A percentile compares a stretch with the other conserved stretches of the same genome.
phyloP scores from a whole-genome alignment of 2,113 vertebrate species.

The Stercorarius parasiticus region DNA sequence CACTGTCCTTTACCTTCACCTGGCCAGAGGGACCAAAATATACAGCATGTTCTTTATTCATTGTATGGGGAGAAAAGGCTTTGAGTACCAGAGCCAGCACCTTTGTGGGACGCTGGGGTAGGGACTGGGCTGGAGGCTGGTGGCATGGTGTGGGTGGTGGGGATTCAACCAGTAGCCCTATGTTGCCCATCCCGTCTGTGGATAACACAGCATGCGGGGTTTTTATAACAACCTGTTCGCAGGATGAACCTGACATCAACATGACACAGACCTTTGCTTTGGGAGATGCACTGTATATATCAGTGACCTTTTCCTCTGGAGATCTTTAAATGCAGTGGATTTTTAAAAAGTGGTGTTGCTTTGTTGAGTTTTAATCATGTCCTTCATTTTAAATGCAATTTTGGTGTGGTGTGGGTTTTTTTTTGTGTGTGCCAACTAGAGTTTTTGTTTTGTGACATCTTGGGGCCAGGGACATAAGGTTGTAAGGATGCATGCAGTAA shows the following conservation, averaged over 20 bases:
- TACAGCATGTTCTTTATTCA: not conserved
- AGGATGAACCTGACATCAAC: not conserved
- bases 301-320: not conserved
- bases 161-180: not conserved
- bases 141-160: not conserved
- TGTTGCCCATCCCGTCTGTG: accelerated
- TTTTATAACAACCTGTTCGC: not conserved
- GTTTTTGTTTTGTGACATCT: not conserved
- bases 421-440: accelerated
- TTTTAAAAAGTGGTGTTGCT: not conserved
- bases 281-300: not conserved
- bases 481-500: not conserved
- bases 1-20: not conserved
- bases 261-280: not conserved
- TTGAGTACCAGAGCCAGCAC: not conserved
- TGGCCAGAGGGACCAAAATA: not conserved
- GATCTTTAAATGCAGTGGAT: not conserved
- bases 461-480: accelerated
- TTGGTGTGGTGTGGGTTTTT: not conserved
- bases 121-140: not conserved
- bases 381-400: not conserved
- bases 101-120: not conserved
- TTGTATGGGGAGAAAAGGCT: not conserved
- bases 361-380: not conserved
- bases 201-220: accelerated